Conservation (phyloP, 2,797 vertebrate genomes). For the Columba guinea region DNA sequence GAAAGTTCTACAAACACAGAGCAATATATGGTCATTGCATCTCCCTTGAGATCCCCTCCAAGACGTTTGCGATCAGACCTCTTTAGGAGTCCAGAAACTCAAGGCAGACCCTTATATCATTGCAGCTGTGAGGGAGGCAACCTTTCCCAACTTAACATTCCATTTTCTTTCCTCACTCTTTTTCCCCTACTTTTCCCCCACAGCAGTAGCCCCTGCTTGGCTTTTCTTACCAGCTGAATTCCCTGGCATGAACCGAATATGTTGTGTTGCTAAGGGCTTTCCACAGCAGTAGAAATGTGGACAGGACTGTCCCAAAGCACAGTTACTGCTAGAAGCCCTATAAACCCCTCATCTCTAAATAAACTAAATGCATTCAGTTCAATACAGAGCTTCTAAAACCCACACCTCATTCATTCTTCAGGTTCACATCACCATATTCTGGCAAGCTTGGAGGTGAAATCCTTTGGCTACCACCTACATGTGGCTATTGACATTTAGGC, state of each 20-base stretch:
- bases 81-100: neutral
- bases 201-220: neutral
- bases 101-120: neutral
- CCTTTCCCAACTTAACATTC: neutral
- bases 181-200: neutral
- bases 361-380: neutral
- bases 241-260: neutral
- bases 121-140: neutral
- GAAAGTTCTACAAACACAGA: neutral
- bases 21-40: neutral
- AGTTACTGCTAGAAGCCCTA: neutral
- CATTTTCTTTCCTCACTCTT: neutral
- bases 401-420: neutral
- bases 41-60: neutral
- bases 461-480: neutral
- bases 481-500: neutral
- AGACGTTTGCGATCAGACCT: neutral
- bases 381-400: neutral
- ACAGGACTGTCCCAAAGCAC: neutral
- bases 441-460: neutral
- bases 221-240: neutral
- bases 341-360: neutral
- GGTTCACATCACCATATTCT: neutral
- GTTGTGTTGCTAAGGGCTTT: neutral
- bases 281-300: neutral